A percentile compares a stretch with the other conserved stretches of the same genome.
phyloP scores from a whole-genome alignment of 2,797 vertebrate genomes.

The Acrossocheilus wenchowensis region DNA sequence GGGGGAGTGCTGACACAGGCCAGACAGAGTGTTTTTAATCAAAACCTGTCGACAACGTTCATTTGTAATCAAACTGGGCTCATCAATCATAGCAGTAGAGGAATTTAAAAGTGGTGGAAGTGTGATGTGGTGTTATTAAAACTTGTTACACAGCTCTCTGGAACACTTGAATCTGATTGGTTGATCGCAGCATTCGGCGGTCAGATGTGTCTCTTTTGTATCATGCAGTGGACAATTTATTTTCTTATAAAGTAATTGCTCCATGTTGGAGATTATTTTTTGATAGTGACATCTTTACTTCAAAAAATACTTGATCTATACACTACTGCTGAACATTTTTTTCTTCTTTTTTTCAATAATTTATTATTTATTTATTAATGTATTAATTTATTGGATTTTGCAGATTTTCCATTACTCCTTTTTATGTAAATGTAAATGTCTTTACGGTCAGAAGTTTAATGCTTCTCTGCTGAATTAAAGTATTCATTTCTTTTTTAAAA shows the following conservation, averaged over 20 bases:
- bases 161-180: not conserved
- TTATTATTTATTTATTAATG: too few species aligned
- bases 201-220: not conserved
- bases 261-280: not conserved
- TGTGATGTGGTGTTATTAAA: slow-evolving; percentile 14
- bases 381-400: too few species aligned
- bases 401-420: too few species aligned
- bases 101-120: not conserved
- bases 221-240: not conserved
- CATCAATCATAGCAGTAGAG: slow-evolving; percentile 53
- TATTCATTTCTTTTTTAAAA: too few species aligned
- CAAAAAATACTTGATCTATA: not conserved
- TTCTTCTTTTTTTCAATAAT: too few species aligned
- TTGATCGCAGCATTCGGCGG: not conserved
- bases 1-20: slow-evolving; percentile 42
- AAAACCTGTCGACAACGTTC: slow-evolving; percentile 38
- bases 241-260: not conserved
- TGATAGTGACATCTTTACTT: not conserved
- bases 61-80: slow-evolving; percentile 19
- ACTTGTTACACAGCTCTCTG: not conserved
- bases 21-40: slow-evolving; percentile 53
- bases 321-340: too few species aligned
- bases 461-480: not conserved
- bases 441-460: too few species aligned
- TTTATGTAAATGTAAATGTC: too few species aligned